phyloP scores from a whole-genome alignment of 2,113 vertebrate genomes.

The Pontoporia blainvillei region DNA sequence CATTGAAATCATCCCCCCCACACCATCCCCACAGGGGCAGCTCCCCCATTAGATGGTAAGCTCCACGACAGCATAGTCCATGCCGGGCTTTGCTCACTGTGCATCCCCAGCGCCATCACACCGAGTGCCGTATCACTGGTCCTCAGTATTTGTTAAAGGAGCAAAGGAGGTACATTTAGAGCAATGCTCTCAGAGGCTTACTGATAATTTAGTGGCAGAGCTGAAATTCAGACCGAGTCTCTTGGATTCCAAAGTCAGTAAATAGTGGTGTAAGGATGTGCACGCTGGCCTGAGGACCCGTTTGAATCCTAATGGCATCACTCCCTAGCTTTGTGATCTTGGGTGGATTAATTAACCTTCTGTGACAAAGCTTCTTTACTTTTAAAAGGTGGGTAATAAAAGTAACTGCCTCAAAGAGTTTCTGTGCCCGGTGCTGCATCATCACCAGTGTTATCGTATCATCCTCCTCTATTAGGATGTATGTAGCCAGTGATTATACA shows the following conservation, averaged over 20 bases:
- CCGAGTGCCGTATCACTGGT: rapidly evolving
- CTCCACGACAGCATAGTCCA: neutral
- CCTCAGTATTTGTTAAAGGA: neutral
- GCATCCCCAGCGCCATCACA: no score
- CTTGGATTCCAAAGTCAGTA: neutral
- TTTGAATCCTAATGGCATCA: neutral
- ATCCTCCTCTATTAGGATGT: neutral
- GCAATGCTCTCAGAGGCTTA: neutral
- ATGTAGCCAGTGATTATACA: neutral
- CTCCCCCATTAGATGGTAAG: neutral
- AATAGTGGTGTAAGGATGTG: neutral
- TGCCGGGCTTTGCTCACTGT: neutral
- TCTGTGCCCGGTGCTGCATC: neutral
- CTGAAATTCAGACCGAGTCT: neutral
- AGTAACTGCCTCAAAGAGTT: neutral
- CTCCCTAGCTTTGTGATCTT: neutral
- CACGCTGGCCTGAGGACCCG: neutral
- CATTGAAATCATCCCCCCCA: neutral
- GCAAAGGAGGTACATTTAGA: neutral
- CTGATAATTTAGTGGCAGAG: neutral
- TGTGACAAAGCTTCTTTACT: neutral
- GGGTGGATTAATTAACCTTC: neutral
- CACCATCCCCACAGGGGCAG: neutral
- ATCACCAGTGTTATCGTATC: no score
- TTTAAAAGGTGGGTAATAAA: neutral